Percentiles rank a stretch among this genome's conserved stretches.
Conservation (phyloP, 2,888 invertebrate genomes). For the Caenorhabditis japonica region DNA sequence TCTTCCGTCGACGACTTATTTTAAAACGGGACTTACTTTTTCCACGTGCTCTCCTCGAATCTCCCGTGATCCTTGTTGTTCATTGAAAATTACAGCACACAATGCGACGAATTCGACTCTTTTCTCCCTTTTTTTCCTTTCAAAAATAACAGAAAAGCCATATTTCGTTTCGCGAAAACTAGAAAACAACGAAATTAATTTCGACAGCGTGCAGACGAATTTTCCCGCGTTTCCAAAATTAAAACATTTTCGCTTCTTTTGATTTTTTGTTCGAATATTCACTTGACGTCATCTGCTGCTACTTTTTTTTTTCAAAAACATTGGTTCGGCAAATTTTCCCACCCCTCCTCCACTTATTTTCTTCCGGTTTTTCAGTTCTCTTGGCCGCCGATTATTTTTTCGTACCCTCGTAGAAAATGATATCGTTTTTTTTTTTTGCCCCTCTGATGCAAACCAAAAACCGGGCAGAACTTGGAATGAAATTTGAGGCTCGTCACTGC, state of each 20-base stretch:
- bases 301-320: slow-evolving; percentile 1
- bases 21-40: slow-evolving; percentile 33
- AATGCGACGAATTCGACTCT: too few relatives aligned
- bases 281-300: slow-evolving; percentile 7
- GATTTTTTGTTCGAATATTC: too few relatives aligned
- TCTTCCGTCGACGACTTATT: too few relatives aligned
- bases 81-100: slow-evolving; percentile 5
- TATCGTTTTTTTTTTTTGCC: too few relatives aligned
- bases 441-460: slow-evolving; percentile 20
- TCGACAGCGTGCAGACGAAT: not conserved
- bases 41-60: slow-evolving; percentile 16
- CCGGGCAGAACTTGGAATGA: slow-evolving; percentile 10
- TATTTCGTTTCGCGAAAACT: not conserved
- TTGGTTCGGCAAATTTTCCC: not conserved
- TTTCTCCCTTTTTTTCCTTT: slow-evolving; percentile 1
- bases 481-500: too few relatives aligned
- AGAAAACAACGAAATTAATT: slow-evolving; percentile 11
- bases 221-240: too few relatives aligned
- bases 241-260: too few relatives aligned
- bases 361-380: too few relatives aligned
- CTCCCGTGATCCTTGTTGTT: slow-evolving; percentile 6
- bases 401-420: too few relatives aligned
- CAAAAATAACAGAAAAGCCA: too few relatives aligned
- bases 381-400: too few relatives aligned
- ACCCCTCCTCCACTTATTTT: not conserved